phyloP scores from a whole-genome alignment of 2,888 invertebrate genomes.

The Argyresthia goedartella region DNA sequence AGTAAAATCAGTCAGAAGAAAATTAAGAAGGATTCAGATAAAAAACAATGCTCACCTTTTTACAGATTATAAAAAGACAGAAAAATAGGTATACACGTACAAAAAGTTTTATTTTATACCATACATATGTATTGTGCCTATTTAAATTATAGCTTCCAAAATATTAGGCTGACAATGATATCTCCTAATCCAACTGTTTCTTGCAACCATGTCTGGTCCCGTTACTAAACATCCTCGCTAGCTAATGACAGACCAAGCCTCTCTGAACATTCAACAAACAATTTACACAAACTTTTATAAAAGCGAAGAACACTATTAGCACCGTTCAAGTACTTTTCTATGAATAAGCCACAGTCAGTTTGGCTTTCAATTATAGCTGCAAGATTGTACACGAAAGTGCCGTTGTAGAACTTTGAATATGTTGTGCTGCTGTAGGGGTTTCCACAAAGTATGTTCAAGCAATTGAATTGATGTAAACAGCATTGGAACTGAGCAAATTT shows the following conservation, averaged over 20 bases:
- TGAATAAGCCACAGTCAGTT: conserved; percentile 59
- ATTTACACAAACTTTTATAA: conserved; percentile 40
- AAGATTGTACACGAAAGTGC: conserved; percentile 82
- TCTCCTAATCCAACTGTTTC: conserved; percentile 18
- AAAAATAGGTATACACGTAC: too few species aligned
- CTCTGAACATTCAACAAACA: conserved; percentile 27
- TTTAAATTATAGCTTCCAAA: conserved; percentile 47
- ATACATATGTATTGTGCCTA: too few species aligned
- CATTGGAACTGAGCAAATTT: conserved; percentile 77
- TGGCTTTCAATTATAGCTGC: conserved; percentile 73
- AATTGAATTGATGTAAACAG: conserved; percentile 68
- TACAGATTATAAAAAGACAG: too few species aligned
- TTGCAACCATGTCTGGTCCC: conserved; percentile 25
- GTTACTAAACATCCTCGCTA: conserved; percentile 26
- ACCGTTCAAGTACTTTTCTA: conserved; percentile 60
- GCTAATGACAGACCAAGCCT: conserved; percentile 31
- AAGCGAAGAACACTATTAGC: conserved; percentile 38
- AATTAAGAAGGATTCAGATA: too few species aligned
- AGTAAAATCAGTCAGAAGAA: too few species aligned
- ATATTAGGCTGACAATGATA: conserved; percentile 43
- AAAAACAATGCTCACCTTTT: too few species aligned
- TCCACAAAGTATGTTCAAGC: conserved; percentile 75
- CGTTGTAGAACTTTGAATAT: conserved; percentile 77
- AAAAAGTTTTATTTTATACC: background rate
- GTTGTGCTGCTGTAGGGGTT: conserved; percentile 68